These are phyloP conservation scores for Eudyptes chrysolophus DNA, from an alignment of 2,113 vertebrate species.

Conservation along the genomic window DNA sequence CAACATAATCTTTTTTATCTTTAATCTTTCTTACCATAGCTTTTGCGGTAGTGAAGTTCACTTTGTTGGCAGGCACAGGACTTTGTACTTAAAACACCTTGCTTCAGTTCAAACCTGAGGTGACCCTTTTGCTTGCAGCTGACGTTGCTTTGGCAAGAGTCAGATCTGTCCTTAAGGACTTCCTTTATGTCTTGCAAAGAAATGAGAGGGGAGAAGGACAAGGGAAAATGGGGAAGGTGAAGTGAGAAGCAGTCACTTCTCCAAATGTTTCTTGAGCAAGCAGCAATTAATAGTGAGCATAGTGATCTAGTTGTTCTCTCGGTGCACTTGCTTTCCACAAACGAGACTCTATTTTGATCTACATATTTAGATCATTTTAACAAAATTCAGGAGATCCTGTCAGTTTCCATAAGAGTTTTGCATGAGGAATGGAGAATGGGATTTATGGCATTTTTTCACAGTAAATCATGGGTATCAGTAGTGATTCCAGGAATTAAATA, in stretches of 20 bases:
- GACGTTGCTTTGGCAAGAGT: neutral
- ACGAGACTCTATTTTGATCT: neutral
- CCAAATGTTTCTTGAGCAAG: neutral
- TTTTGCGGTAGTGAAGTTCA: neutral
- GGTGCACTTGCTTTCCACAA: neutral
- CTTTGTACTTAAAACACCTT: neutral
- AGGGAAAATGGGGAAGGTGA: neutral
- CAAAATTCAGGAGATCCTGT: neutral
- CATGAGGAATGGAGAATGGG: neutral
- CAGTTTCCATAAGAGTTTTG: neutral
- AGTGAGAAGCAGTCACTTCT: neutral
- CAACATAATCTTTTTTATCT: neutral
- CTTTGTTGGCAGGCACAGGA: neutral
- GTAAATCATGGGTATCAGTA: neutral
- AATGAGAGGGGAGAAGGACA: neutral
- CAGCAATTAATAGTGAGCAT: neutral
- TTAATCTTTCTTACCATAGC: neutral
- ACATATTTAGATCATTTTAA: neutral
- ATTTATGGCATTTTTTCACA: neutral
- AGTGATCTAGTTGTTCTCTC: neutral
- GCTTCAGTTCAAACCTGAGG: neutral
- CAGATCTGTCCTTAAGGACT: neutral
- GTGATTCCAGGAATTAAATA: slow-evolving; percentile 27
- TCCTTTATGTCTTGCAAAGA: neutral
- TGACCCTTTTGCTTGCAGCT: neutral